Percentiles rank a stretch among this genome's conserved stretches.
Conservation (phyloP, 2,797 vertebrate genomes). For the Pipistrellus pipistrellus region DNA sequence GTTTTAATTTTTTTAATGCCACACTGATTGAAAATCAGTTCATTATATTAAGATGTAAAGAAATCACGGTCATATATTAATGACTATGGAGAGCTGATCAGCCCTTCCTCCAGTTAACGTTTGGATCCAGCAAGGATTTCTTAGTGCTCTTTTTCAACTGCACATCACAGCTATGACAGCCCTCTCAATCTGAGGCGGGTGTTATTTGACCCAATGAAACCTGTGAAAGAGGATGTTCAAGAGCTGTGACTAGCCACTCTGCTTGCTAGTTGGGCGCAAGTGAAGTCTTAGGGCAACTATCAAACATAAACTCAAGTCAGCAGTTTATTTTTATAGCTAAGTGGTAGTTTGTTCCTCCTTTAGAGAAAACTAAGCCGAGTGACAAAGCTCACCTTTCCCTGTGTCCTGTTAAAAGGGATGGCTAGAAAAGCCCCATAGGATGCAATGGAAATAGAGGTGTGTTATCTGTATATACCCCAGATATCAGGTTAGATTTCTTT, state of each 20-base stretch:
- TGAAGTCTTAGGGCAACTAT: background rate
- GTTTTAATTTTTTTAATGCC: background rate
- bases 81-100: background rate
- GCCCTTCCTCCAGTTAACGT: background rate
- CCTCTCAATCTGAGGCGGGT: background rate
- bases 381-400: background rate
- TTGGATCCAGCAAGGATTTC: background rate
- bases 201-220: background rate
- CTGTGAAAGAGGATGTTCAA: background rate
- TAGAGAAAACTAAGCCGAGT: background rate
- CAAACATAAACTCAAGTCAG: background rate
- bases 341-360: background rate
- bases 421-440: background rate
- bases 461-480: background rate
- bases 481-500: background rate
- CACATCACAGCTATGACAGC: background rate
- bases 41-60: background rate
- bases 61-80: background rate
- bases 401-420: background rate
- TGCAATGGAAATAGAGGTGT: background rate
- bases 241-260: background rate
- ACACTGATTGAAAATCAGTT: background rate
- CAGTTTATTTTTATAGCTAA: background rate
- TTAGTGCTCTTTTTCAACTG: background rate
- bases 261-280: too few relatives aligned